A percentile compares a stretch with the other conserved stretches of the same genome.
Evolutionary conservation across 2,888 invertebrate species (phyloP).

Genomic region (Pachliopta kotzebuea): DNA sequence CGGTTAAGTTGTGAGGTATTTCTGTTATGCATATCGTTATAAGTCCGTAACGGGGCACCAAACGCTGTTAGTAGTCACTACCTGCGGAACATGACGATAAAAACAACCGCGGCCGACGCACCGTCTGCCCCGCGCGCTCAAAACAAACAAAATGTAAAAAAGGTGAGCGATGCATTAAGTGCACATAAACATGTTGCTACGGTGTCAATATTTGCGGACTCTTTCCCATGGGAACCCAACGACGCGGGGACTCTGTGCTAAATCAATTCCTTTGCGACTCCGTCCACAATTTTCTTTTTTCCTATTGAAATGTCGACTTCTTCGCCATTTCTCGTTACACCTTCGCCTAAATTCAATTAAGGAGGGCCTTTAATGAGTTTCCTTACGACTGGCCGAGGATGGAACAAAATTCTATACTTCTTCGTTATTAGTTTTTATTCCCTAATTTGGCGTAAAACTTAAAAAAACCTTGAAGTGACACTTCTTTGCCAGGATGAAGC

Average conservation of each 20-base stretch:
- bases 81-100: slow-evolving; percentile 74
- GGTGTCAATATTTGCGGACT: slow-evolving; percentile 78
- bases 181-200: slow-evolving; percentile 78
- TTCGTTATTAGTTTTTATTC: too few species aligned
- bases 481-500: too few species aligned
- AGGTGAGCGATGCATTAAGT: slow-evolving; percentile 79
- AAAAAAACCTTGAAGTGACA: too few species aligned
- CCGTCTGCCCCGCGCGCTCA: slow-evolving; percentile 70
- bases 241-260: slow-evolving; percentile 53
- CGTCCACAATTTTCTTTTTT: slow-evolving; percentile 62
- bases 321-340: slow-evolving; percentile 41
- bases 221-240: slow-evolving; percentile 76
- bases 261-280: slow-evolving; percentile 63
- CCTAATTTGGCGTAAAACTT: too few species aligned
- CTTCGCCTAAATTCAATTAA: slow-evolving; percentile 59
- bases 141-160: slow-evolving; percentile 76
- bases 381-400: slow-evolving; percentile 26
- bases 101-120: slow-evolving; percentile 72
- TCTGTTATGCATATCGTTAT: slow-evolving; percentile 41
- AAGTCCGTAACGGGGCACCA: slow-evolving; percentile 53
- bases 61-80: slow-evolving; percentile 54
- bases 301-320: slow-evolving; percentile 74
- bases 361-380: slow-evolving; percentile 42
- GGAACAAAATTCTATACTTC: too few species aligned
- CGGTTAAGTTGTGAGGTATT: slow-evolving; percentile 27